Conservation (phyloP, 2,113 vertebrate species). For the Pholis gunnellus region DNA sequence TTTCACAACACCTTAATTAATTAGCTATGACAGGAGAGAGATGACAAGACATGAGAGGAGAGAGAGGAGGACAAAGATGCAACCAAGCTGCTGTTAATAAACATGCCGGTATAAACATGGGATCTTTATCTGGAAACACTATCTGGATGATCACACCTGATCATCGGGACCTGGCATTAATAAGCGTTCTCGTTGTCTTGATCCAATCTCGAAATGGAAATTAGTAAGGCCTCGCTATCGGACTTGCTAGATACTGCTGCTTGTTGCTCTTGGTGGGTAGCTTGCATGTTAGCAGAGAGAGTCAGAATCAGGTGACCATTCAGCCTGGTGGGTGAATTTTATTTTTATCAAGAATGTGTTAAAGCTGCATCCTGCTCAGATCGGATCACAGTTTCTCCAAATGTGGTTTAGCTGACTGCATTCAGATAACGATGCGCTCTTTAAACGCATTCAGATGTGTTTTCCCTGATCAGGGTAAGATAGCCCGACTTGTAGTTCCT, state of each 20-base stretch:
- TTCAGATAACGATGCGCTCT: not conserved
- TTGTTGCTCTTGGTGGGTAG: not conserved
- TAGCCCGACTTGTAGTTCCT: not conserved
- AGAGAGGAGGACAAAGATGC: constrained; percentile 10
- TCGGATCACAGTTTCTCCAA: not conserved
- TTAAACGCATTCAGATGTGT: not conserved
- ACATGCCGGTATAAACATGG: constrained; percentile 7
- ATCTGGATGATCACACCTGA: constrained; percentile 9
- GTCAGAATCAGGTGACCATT: not conserved
- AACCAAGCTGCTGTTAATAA: constrained; percentile 1
- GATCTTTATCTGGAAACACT: constrained; percentile 5
- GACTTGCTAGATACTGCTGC: not conserved
- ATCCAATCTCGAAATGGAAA: constrained; percentile 32
- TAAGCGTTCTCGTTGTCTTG: constrained; percentile 7
- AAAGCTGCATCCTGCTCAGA: not conserved
- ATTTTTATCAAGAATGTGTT: not conserved
- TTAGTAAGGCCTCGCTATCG: not conserved
- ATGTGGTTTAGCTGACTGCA: not conserved
- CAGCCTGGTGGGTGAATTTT: not conserved
- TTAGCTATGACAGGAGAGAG: not conserved
- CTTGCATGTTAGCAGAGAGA: not conserved
- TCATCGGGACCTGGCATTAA: constrained; percentile 16
- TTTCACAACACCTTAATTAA: not conserved
- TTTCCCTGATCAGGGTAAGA: not conserved
- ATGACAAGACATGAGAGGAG: not conserved